Evolutionary conservation across 2,888 invertebrate species (phyloP), one percentile per base, ranked within the genome.

Genomic region (Aspidiotus rigidus): DNA sequence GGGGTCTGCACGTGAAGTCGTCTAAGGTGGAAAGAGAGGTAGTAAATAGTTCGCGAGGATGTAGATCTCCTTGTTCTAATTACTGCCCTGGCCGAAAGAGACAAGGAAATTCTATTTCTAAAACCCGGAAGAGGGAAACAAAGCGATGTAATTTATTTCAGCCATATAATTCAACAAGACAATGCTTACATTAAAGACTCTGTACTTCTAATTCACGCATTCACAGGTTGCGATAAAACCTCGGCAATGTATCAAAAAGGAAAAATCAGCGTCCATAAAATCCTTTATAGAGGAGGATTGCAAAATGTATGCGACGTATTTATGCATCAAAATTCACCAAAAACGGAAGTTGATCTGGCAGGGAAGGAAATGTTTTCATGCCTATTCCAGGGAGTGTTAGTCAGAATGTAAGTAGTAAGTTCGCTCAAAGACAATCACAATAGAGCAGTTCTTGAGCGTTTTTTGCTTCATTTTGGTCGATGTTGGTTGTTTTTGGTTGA

Each of bases 1-100:
- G 66, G 41, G 73, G 69, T 28, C 17, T 70, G 57, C 15, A 71
- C 56, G 28, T 55, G 53, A 39, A 60, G 41, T 11, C 17, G n/a
- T n/a, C n/a, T 17, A 2, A 72, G 71, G 10, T 44, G 49, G 11
- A 44, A 44, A 44, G 11, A 44, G 49, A 44, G 49, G 49, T 44
- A 44, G 49, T 44, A 44, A 60, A 74, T 15, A n/a, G 71, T 75
- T 53, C 72, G 74, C 7, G 72, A 74, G 64, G 74, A 74, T 60
- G 71, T 73, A n/a, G 76, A 76, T 73, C 62, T 75, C 13, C 70
- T 76, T 15, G 74, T 75, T 15, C 72, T 76, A 17, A 42, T 62
- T 39, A 40, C 55, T 15, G 63, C 63, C 9, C 49, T 62, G 8
- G 7, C 62, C 10, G 11, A 10, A 56, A 16, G 6, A 44, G 42